Percentiles rank a stretch among this genome's conserved stretches.
These are phyloP conservation scores for Urocyon cinereoargenteus DNA, from an alignment of 2,797 vertebrate genomes.

Conservation along the genomic window DNA sequence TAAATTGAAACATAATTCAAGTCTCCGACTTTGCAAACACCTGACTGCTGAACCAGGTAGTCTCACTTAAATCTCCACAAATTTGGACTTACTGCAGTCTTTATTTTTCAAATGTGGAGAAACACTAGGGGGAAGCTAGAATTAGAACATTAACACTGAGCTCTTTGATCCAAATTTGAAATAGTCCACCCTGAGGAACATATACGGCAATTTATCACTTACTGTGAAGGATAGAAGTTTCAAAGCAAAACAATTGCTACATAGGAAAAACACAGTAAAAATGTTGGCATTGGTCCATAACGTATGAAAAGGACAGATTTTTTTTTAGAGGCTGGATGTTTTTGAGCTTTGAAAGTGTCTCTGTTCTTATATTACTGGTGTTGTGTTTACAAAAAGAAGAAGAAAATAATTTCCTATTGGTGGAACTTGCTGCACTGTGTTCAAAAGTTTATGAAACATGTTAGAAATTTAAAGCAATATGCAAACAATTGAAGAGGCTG, in stretches of 20 bases:
- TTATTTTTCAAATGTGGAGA: neutral
- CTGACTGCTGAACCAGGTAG: neutral
- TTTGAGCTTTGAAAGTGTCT: neutral
- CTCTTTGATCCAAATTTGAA: neutral
- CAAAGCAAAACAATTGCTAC: neutral
- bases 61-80: neutral
- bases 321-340: neutral
- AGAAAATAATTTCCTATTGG: neutral
- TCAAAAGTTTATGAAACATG: constrained; percentile 26
- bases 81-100: neutral
- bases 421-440: neutral
- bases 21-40: neutral
- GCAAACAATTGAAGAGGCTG: neutral
- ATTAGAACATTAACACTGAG: neutral
- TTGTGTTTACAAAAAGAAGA: constrained; percentile 23
- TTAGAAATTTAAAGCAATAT: constrained; percentile 52
- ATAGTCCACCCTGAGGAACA: neutral
- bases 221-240: neutral
- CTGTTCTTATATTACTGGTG: constrained; percentile 6
- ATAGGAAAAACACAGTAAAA: neutral
- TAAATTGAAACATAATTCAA: neutral
- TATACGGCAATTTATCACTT: neutral
- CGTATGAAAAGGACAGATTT: neutral
- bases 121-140: neutral
- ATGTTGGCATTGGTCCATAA: neutral